Conservation (phyloP, 2,888 invertebrate species). For the Aleiodes alternator region DNA sequence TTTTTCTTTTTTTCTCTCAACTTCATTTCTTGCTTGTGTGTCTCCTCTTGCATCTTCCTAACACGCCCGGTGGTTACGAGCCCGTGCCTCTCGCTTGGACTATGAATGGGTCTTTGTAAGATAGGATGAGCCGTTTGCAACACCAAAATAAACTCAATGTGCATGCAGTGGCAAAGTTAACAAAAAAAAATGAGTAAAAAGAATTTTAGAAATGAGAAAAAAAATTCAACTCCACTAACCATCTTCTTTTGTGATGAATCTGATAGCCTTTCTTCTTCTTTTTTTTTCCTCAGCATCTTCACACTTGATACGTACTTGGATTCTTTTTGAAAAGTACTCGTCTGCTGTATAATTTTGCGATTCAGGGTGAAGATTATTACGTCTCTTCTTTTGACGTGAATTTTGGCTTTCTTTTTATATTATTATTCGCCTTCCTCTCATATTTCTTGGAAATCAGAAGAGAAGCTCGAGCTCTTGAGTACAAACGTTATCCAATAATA, state of each 20-base stretch:
- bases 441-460: constrained; percentile 9
- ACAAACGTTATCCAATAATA: constrained; percentile 18
- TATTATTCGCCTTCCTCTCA: constrained; percentile 17
- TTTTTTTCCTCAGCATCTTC: constrained; percentile 35
- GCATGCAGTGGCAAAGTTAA: constrained; percentile 38
- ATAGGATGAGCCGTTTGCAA: constrained; percentile 57
- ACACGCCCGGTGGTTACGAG: constrained; percentile 49
- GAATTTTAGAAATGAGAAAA: constrained; percentile 20
- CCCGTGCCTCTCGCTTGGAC: constrained; percentile 45
- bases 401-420: too few species aligned
- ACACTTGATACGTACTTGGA: constrained; percentile 9
- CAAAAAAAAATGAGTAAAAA: constrained; percentile 28
- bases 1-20: constrained; percentile 41
- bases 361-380: constrained; percentile 47
- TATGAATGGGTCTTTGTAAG: constrained; percentile 67
- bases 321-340: too few species aligned
- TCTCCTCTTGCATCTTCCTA: constrained; percentile 41
- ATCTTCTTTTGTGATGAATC: constrained; percentile 59
- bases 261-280: constrained; percentile 43
- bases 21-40: constrained; percentile 46
- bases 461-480: too few species aligned
- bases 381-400: constrained; percentile 42
- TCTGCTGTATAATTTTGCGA: constrained; percentile 31
- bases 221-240: constrained; percentile 58
- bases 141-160: constrained; percentile 64